phyloP scores from a whole-genome alignment of 2,797 vertebrate species.

The Odontamblyopus lacepedii region DNA sequence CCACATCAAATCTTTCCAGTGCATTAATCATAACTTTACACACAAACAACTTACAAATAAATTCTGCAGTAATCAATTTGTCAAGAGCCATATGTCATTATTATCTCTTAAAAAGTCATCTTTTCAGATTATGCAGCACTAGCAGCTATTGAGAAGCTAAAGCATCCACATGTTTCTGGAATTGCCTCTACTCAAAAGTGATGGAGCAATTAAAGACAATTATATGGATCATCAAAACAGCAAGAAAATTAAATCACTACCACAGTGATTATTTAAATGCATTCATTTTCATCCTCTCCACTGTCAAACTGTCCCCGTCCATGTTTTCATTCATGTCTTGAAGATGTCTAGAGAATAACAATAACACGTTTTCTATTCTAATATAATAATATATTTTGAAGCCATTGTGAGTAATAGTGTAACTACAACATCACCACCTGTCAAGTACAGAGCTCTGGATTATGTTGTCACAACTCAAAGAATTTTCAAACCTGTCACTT shows the following conservation, averaged over 20 bases:
- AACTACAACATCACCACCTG: not conserved
- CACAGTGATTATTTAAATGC: too few species aligned
- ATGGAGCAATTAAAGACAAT: constrained; percentile 63
- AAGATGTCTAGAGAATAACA: too few species aligned
- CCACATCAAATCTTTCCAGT: not conserved
- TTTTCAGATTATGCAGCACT: constrained; percentile 1
- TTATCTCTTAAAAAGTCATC: constrained; percentile 33
- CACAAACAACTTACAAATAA: not conserved
- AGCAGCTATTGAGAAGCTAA: not conserved
- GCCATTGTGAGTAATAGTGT: not conserved
- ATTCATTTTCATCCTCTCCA: too few species aligned
- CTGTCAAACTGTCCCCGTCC: too few species aligned
- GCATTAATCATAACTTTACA: not conserved
- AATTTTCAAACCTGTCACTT: too few species aligned
- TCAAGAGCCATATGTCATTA: constrained; percentile 11
- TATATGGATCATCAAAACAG: not conserved
- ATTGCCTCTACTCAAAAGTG: constrained; percentile 48
- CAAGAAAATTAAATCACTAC: not conserved
- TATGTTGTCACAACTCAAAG: too few species aligned
- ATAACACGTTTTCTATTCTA: too few species aligned
- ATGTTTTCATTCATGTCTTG: too few species aligned
- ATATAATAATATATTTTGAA: too few species aligned
- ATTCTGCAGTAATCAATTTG: constrained; percentile 10
- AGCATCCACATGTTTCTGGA: not conserved
- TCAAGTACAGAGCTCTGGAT: not conserved